Percentiles rank a stretch among this genome's conserved stretches.
These are phyloP conservation scores for Notoglanidium macrostoma DNA, from an alignment of 2,797 vertebrate genomes.

Conservation along the genomic window DNA sequence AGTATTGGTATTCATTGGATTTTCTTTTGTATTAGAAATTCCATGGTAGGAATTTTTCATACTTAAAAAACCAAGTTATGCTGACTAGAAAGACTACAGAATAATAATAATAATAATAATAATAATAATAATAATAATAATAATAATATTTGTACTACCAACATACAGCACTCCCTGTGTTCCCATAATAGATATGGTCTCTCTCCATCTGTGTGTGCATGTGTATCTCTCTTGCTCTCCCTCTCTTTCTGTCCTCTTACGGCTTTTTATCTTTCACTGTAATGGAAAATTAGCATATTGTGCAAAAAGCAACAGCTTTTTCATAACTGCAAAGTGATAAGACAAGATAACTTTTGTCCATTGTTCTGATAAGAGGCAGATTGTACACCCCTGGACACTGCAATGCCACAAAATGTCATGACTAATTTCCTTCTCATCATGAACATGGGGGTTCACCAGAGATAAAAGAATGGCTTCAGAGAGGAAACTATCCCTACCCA, in stretches of 20 bases:
- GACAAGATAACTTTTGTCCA: constrained; percentile 24
- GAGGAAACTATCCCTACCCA: constrained; percentile 1
- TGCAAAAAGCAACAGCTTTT: neutral
- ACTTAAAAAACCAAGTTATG: neutral
- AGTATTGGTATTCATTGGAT: neutral
- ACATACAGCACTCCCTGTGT: neutral
- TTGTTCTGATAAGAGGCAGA: constrained; percentile 26
- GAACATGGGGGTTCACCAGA: constrained; percentile 7
- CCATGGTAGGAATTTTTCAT: neutral
- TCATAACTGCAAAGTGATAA: constrained; percentile 3
- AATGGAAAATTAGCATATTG: neutral
- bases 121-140: too few species aligned
- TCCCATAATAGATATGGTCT: neutral
- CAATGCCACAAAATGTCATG: constrained; percentile 5
- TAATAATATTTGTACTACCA: neutral
- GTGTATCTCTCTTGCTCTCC: neutral
- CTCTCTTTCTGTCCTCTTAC: neutral
- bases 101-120: too few species aligned
- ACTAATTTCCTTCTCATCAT: constrained; percentile 28
- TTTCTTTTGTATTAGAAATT: neutral
- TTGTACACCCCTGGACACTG: constrained; percentile 12
- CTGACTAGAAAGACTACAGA: neutral
- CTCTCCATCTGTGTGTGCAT: neutral
- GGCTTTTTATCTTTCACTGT: neutral
- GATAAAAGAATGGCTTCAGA: constrained; percentile 40